Evolutionary conservation across 2,888 invertebrate species (phyloP).

Genomic region (Volucella bombylans): DNA sequence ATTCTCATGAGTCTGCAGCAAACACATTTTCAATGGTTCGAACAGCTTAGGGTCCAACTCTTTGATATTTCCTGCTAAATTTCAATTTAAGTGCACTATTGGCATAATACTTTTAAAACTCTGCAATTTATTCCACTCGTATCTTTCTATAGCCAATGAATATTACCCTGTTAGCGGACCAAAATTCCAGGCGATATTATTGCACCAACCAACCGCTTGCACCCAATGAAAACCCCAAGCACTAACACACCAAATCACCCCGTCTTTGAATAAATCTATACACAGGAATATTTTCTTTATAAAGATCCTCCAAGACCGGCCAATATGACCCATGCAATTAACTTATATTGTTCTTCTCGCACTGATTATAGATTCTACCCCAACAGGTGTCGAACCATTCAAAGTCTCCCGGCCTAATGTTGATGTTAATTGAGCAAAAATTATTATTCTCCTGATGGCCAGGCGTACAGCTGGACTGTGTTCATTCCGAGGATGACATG

Average conservation of each 20-base stretch:
- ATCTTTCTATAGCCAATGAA: constrained; percentile 95
- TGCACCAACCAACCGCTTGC: constrained; percentile 98
- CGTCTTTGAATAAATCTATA: constrained; percentile 98
- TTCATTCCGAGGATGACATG: constrained; percentile 99
- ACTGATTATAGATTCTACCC: constrained; percentile 95
- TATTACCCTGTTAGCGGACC: constrained; percentile 98
- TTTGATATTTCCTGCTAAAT: constrained; percentile 97
- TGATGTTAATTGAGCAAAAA: constrained; percentile 99
- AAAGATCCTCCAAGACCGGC: constrained; percentile 97
- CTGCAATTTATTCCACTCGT: constrained; percentile 99
- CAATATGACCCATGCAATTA: constrained; percentile 99
- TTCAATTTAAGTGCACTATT: constrained; percentile 99
- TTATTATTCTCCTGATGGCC: constrained; percentile 99
- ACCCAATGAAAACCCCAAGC: constrained; percentile 98
- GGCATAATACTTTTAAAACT: constrained; percentile 99
- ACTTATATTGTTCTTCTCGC: no score
- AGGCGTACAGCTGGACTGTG: constrained; percentile 97
- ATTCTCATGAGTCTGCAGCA: constrained; percentile 93
- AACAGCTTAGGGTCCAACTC: constrained; percentile 95
- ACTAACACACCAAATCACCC: constrained; percentile 98
- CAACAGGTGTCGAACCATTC: constrained; percentile 99
- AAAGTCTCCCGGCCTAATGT: constrained; percentile 99
- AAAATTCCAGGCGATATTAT: constrained; percentile 99
- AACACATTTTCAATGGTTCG: constrained; percentile 91
- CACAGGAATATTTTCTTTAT: constrained; percentile 97